Percentiles rank a stretch among this genome's conserved stretches.
phyloP scores from a whole-genome alignment of 2,888 invertebrate genomes.

The Heliconius sara region DNA sequence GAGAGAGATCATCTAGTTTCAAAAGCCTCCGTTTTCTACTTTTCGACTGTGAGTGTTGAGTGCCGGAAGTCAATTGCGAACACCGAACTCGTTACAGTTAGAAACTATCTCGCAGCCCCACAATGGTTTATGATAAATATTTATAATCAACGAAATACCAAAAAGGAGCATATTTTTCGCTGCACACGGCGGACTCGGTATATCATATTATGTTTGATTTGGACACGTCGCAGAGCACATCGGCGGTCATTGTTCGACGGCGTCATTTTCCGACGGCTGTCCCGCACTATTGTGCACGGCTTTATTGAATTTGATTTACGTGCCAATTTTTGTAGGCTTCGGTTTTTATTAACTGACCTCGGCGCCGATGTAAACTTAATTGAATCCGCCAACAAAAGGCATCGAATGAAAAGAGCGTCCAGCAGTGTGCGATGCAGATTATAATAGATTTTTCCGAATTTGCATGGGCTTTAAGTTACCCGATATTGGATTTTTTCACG shows the following conservation, averaged over 20 bases:
- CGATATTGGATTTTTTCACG: conserved; percentile 76
- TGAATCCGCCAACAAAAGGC: conserved; percentile 83
- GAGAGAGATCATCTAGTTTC: too few species aligned
- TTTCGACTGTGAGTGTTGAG: too few species aligned
- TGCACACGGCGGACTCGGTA: neutral
- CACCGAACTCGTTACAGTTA: too few species aligned
- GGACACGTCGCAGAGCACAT: conserved; percentile 48
- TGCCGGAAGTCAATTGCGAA: too few species aligned
- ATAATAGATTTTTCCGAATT: conserved; percentile 81
- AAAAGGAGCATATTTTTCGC: neutral
- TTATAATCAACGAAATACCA: neutral
- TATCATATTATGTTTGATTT: conserved; percentile 54
- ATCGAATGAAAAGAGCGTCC: conserved; percentile 82
- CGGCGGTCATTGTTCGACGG: conserved; percentile 63
- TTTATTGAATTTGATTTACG: conserved; percentile 84
- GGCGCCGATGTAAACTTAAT: conserved; percentile 83
- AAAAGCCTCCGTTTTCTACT: too few species aligned
- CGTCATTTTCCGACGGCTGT: conserved; percentile 70
- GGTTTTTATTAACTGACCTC: conserved; percentile 84
- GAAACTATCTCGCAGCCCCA: too few species aligned
- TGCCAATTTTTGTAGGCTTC: conserved; percentile 81
- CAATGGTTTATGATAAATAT: neutral
- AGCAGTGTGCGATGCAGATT: conserved; percentile 82
- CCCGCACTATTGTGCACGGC: conserved; percentile 73
- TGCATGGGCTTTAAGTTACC: conserved; percentile 78